Base-by-base conservation (phyloP, 37 sponge, comb jelly and placozoan species). In the Diacarnus erythraeanus region DNA sequence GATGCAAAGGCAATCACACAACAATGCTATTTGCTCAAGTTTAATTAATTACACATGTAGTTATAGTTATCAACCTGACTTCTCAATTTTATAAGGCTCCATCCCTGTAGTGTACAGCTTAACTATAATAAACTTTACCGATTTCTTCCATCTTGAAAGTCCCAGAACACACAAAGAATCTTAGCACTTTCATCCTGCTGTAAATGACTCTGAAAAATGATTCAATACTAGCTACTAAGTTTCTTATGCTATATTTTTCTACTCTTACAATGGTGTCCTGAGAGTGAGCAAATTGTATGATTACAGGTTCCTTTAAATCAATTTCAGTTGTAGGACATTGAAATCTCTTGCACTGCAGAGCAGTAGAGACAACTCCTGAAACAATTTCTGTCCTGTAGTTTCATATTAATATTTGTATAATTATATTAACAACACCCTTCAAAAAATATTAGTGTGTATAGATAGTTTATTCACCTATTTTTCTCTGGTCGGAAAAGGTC, bases 91-190 rank as follows among this genome's bases (percentile, higher is more conserved):
- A n/a, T n/a, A n/a, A n/a, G n/a, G n/a, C n/a, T n/a, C n/a, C n/a
- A n/a, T n/a, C n/a, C n/a, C n/a, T n/a, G n/a, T n/a, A n/a, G n/a
- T n/a, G n/a, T n/a, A n/a, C n/a, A n/a, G n/a, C n/a, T n/a, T n/a
- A n/a, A n/a, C n/a, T n/a, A n/a, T n/a, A n/a, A n/a, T n/a, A n/a
- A n/a, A n/a, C n/a, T n/a, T n/a, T n/a, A n/a, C n/a, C n/a, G 51
- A 15, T 47, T 6, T 15, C 51, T 47, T 6, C 12, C 10, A 15
- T 47, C 51, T 47, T 15, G 51, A 12, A 71, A 71, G 40, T 71
- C 44, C 72, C 72, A 71, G 42, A 71, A 71, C 22, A 71, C 72
- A 39, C 72, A 71, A 15, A 71, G 2, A 2, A 18, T 15, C 21
- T 38, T n/a, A n/a, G n/a, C n/a, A n/a, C n/a, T n/a, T n/a, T n/a